A percentile compares a stretch with the other conserved stretches of the same genome.
Evolutionary conservation across 2,888 invertebrate genomes (phyloP).

Genomic region (Drosophila histrio): DNA sequence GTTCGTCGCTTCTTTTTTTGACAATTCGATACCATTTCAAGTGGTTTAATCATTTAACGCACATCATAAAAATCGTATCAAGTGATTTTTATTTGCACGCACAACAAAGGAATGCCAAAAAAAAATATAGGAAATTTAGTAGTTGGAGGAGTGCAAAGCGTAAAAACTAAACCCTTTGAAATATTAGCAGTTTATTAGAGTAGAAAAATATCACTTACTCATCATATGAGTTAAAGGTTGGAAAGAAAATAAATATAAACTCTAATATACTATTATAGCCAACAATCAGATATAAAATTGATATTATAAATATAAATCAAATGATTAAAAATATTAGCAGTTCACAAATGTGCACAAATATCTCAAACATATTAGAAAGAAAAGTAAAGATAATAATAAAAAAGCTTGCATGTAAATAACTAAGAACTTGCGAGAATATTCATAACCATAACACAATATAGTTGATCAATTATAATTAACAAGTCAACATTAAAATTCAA

Average conservation of each 20-base stretch:
- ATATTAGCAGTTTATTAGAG: conserved; percentile 28
- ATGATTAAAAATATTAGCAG: conserved; percentile 50
- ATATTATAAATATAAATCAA: too few species aligned
- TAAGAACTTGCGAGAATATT: background rate
- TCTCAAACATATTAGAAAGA: conserved; percentile 15
- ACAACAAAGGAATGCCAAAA: conserved; percentile 50
- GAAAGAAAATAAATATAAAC: too few species aligned
- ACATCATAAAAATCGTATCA: conserved; percentile 80
- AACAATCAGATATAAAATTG: too few species aligned
- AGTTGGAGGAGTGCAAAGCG: background rate
- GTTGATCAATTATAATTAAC: too few species aligned
- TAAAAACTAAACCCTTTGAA: conserved; percentile 61
- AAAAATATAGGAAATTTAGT: conserved; percentile 10
- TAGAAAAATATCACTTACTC: conserved; percentile 1
- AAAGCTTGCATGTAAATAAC: background rate
- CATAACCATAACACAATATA: too few species aligned
- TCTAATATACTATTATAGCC: too few species aligned
- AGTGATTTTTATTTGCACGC: conserved; percentile 76
- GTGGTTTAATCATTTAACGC: conserved; percentile 82
- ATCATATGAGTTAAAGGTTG: conserved; percentile 19
- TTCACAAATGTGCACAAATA: conserved; percentile 1
- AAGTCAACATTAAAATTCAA: too few species aligned
- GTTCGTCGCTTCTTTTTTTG: conserved; percentile 38
- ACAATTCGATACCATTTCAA: conserved; percentile 80
- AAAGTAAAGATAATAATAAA: background rate